Base-by-base conservation (phyloP, 2,888 invertebrate species). In the Andricus quercusramuli region DNA sequence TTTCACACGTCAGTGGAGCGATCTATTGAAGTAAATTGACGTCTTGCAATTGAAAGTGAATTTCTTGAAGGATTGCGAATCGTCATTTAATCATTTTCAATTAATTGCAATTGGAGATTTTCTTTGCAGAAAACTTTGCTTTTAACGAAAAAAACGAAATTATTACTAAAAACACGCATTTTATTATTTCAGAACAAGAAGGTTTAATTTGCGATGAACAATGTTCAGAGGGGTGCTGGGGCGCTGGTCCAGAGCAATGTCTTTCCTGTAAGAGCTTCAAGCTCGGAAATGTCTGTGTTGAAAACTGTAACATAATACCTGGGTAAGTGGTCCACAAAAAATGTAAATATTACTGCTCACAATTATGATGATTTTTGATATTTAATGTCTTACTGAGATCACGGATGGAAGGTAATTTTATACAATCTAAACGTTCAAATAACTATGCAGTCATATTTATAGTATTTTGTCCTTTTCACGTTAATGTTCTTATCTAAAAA, bases 171-270 rank as follows among this genome's bases (percentile, higher is more conserved):
- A 32, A n/a, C 37, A 22, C 11, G 13, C 5, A 64, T 29, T 29
- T 4, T 17, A 22, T 37, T 22, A 8, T 92, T 92, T 41, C 94
- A 97, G 96, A 94, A 87, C 94, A 94, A 89, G 95, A 95, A 84
- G 96, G 96, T 79, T 93, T 96, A 89, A 95, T 97, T 41, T 99
- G 99, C 92, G 96, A 98, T 91, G 94, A 95, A 32, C 96, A 99
- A 93, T 99, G 99, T 91, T 97, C 97, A 5, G 97, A 97, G 86
- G 99, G 99, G 22, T 99, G 99, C 93, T 99, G 99, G 99, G 99
- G 99, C 8, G 95, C 96, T 0, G 98, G 97, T 20, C 94, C 97
- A 0, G 95, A 96, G 86, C 97, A 98, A 91, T 99, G 99, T 93
- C 94, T 99, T 25, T 96, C 96, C 79, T 99, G 99, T 93, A 95